These are phyloP conservation scores for Sphecodes monilicornis DNA, from an alignment of 2,888 invertebrate genomes.

Conservation along the genomic window DNA sequence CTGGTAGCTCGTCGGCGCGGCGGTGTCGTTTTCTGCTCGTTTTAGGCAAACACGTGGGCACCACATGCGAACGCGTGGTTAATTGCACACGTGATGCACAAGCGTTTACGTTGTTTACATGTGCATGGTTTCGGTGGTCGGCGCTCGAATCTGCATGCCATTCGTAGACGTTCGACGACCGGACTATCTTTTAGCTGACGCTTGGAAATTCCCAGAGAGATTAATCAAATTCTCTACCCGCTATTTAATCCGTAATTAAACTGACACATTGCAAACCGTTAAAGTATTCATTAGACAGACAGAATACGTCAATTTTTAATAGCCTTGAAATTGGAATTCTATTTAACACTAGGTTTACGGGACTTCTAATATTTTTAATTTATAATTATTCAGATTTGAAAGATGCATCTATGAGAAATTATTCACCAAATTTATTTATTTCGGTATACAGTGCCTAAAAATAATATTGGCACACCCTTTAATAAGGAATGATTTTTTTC, in stretches of 20 bases:
- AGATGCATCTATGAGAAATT: no score
- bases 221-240: background rate
- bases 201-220: background rate
- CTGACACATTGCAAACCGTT: background rate
- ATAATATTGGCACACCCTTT: no score
- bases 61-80: conserved; percentile 68
- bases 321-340: background rate
- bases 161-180: background rate
- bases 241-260: background rate
- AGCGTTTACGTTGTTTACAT: conserved; percentile 39
- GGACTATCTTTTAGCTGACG: background rate
- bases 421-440: no score
- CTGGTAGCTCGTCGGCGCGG: background rate
- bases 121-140: conserved; percentile 16
- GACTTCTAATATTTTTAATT: no score
- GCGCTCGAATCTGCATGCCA: background rate
- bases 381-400: no score
- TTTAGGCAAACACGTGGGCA: conserved; percentile 69
- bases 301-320: background rate
- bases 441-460: no score
- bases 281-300: background rate
- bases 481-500: no score
- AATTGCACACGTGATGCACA: conserved; percentile 53
- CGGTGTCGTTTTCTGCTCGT: conserved; percentile 45
- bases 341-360: no score